phyloP scores from a whole-genome alignment of 2,888 invertebrate species.

The Azorinus chamasolen region DNA sequence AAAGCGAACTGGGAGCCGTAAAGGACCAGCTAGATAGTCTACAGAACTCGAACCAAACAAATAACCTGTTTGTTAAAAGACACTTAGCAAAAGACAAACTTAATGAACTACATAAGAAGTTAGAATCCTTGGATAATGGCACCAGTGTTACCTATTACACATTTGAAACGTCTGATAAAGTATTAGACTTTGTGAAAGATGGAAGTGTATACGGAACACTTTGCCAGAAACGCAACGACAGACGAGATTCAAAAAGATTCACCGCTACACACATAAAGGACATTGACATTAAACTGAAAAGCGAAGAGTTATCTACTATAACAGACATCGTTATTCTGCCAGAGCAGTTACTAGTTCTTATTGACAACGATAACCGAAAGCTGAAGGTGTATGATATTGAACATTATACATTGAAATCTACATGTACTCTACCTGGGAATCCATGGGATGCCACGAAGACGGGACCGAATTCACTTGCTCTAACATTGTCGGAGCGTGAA shows the following conservation, averaged over 20 bases:
- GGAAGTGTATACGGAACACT: no score
- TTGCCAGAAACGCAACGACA: no score
- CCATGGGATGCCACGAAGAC: conserved; percentile 1
- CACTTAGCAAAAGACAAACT: no score
- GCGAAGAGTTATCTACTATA: background rate
- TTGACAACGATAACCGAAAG: background rate
- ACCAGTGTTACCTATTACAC: no score
- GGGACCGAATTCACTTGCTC: background rate
- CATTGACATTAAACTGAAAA: background rate
- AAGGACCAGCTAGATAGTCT: no score
- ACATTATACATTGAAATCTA: background rate
- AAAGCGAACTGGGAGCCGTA: no score
- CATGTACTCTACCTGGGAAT: background rate
- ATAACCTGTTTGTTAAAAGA: no score
- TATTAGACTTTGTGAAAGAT: no score
- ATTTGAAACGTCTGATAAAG: background rate
- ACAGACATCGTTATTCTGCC: background rate
- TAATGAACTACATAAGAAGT: no score
- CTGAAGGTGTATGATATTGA: background rate
- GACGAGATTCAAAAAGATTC: background rate
- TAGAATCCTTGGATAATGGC: no score
- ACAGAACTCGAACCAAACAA: no score
- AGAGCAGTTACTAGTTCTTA: background rate
- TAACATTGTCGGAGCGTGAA: background rate
- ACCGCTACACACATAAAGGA: background rate